Evolutionary conservation across 1,140 invertebrate species (phyloP), one percentile per base, ranked within the genome.

Genomic region (Alviniconcha marisindica): DNA sequence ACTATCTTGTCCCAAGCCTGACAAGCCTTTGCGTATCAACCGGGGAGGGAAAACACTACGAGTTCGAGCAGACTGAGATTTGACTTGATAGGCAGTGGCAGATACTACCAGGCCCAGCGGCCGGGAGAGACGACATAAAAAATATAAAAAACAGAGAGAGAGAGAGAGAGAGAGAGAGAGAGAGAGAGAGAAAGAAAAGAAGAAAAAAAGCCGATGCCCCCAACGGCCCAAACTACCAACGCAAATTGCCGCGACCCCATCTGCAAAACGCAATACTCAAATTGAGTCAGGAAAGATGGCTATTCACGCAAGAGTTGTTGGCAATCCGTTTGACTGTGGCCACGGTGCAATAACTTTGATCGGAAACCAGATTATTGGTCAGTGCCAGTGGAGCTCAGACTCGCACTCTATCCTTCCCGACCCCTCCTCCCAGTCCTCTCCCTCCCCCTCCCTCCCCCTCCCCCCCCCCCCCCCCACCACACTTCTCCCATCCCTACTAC

Each of bases 301-400:
- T 36, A 38, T 71, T 71, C 69, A 71, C 69, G 69, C 69, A 71
- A 31, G 69, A 40, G 33, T 71, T 40, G 69, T 15, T 40, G 69
- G 69, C 69, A 71, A 71, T 71, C 69, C 69, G 69, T 71, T 71
- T 71, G 69, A 71, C 69, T 14, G 36, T 40, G 36, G 69, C 69
- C 69, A 71, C 36, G 69, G 69, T 71, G 69, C 69, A 71, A 71
- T 71, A 71, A 71, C 69, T 71, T 33, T 31, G 69, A 40, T 71
- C 69, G 69, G 69, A 71, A 71, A 71, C 69, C 69, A 71, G 69
- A 71, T 71, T 71, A 71, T 71, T 71, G 69, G 69, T 71, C 69
- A 71, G 33, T 21, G 36, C 40, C 33, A 71, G 69, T 71, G 28
- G n/a, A 66, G 63, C 63, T 66, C 63, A 66, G 63, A 12, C n/a